Evolutionary conservation across 2,797 vertebrate genomes (phyloP), one percentile per base, ranked within the genome.

Genomic region (Acanthiza pusilla): DNA sequence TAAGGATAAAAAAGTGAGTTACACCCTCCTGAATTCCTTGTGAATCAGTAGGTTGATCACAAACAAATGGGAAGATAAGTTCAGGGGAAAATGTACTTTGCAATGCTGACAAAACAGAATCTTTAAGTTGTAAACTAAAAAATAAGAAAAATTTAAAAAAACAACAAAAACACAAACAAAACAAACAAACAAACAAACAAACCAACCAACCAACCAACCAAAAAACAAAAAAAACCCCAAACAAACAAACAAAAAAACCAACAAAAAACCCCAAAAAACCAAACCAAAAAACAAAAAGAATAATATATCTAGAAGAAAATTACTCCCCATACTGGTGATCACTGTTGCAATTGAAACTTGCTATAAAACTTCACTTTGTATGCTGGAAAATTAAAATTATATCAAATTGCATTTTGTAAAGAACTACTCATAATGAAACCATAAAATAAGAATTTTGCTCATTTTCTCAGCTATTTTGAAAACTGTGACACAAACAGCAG

Each of bases 391-490:
- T 60, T 91, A 40, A 85, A 91, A 89, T 77, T n/a, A 54, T 72
- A 67, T 25, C 1, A 14, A 90, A 88, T 21, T 82, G 20, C 38
- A 60, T 83, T 78, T 95, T 62, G 62, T 75, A 77, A 60, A 88
- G 58, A 55, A 80, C 74, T 67, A 63, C 34, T 89, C 23, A 73
- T 58, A 88, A 90, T 80, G 38, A 80, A 68, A 74, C 26, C 10
- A 48, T 72, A 92, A 89, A 91, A 50, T 61, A 79, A 92, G 53
- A 27, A 48, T 48, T 80, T 68, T 72, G 20, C 32, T 92, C 21
- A 72, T 93, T 96, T 73, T 88, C 50, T 89, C 22, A 65, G 7
- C 40, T 94, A 53, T 93, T 95, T 94, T 93, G 65, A 93, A 88
- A 85, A 93, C 62, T 50, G 30, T 75, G 50, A 61, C 36, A 68